Base-by-base conservation (phyloP, 2,113 vertebrate genomes). In the Tenrec ecaudatus region DNA sequence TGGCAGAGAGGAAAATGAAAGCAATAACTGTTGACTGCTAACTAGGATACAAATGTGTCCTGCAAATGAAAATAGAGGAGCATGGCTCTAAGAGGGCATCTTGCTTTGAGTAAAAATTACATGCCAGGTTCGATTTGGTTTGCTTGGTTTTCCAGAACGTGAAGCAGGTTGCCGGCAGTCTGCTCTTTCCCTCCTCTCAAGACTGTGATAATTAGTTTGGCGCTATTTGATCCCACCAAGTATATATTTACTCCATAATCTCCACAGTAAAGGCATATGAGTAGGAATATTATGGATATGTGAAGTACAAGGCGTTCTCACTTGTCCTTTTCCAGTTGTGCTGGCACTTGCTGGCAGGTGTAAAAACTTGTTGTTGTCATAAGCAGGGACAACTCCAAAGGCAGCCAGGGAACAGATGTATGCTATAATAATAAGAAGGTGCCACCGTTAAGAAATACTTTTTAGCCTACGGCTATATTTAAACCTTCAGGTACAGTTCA, bases 401-500 rank as follows among this genome's bases (percentile, higher is more conserved):
- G 19, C 10, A 14, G 91, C 25, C 7, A 92, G 85, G n/a, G 75
- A 92, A 36, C 23, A 83, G 82, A 95, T 92, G 66, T 88, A 73
- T 47, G 27, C 93, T 47, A 53, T 91, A 75, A 78, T 95, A 96
- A 97, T 95, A 96, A 95, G 86, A 96, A 96, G 95, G 87, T 97
- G 86, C 83, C 93, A 97, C 83, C 96, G 90, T 33, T 8, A 75
- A 77, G 8, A 92, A 69, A 91, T 69, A 86, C 25, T 84, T 92
- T 96, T 94, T 82, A 92, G 38, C 71, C 95, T 96, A 82, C 12
- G 47, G 85, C 22, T 90, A 82, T 40, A 83, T 95, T 83, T 92
- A 97, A 96, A 11, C 73, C 86, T 95, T 96, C 47, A 90, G 77
- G n/a, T 96, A 90, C 88, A 96, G 97, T 96, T 95, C 93, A 95